phyloP scores from a whole-genome alignment of 2,797 vertebrate species.

The Argyrosomus regius region DNA sequence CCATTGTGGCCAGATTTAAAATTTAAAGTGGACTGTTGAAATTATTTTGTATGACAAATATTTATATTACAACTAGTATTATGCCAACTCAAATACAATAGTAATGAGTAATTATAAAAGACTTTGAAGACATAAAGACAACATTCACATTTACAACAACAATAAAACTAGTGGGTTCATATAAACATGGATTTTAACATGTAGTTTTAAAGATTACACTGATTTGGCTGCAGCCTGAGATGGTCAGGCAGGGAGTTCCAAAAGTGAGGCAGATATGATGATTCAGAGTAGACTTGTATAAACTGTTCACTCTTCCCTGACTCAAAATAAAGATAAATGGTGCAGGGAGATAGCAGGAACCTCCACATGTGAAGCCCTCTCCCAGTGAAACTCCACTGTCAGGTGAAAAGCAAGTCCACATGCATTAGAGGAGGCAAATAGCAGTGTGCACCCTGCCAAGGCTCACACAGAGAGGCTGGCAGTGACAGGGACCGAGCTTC shows the following conservation, averaged over 20 bases:
- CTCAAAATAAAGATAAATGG: slow-evolving; percentile 50
- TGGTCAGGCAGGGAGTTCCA: slow-evolving; percentile 1
- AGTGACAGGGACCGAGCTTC: slow-evolving; percentile 17
- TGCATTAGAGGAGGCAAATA: slow-evolving; percentile 50
- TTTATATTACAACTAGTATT: not conserved
- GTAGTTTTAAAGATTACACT: slow-evolving; percentile 1
- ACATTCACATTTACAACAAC: not conserved
- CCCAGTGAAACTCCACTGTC: slow-evolving; percentile 33
- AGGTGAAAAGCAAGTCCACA: slow-evolving; percentile 52
- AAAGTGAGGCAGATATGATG: slow-evolving; percentile 8
- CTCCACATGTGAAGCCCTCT: slow-evolving; percentile 23
- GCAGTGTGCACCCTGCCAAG: slow-evolving; percentile 33
- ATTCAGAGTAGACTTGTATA: slow-evolving; percentile 26
- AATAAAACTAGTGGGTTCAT: not conserved
- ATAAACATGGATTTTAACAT: not conserved
- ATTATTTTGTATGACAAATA: not conserved
- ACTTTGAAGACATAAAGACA: not conserved
- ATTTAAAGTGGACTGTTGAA: not conserved
- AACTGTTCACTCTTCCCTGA: slow-evolving; percentile 25
- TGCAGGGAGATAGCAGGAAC: slow-evolving; percentile 26
- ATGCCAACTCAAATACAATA: not conserved
- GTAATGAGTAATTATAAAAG: not conserved
- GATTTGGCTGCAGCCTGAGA: slow-evolving; percentile 12
- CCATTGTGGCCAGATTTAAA: not conserved
- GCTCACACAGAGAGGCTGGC: slow-evolving; percentile 36